These are phyloP conservation scores for Noctua fimbriata DNA, from an alignment of 2,888 invertebrate genomes.

Conservation along the genomic window DNA sequence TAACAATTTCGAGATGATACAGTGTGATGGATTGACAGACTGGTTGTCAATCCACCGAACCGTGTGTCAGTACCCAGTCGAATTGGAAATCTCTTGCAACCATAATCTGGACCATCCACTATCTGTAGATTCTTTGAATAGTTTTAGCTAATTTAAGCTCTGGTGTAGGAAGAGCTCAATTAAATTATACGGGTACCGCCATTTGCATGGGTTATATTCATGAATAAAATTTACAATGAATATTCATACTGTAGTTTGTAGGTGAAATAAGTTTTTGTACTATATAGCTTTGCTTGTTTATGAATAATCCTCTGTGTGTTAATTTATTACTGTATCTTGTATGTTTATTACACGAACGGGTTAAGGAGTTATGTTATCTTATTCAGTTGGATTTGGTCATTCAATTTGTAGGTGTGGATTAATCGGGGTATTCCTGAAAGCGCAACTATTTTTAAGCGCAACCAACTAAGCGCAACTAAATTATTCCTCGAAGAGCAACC, in stretches of 20 bases:
- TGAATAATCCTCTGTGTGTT: conserved; percentile 50
- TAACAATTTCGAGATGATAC: too few species aligned
- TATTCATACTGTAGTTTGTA: conserved; percentile 64
- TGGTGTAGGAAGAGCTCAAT: conserved; percentile 66
- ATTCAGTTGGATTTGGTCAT: not conserved
- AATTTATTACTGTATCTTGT: conserved; percentile 48
- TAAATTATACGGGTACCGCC: conserved; percentile 66
- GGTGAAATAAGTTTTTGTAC: conserved; percentile 58
- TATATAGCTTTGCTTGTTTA: conserved; percentile 48
- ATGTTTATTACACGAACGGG: conserved; percentile 34
- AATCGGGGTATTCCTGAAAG: too few species aligned
- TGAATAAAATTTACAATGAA: conserved; percentile 64
- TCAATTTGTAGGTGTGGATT: conserved; percentile 11
- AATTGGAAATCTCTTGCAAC: conserved; percentile 28
- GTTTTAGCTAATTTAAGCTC: conserved; percentile 72
- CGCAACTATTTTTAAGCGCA: too few species aligned
- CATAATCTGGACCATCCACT: conserved; percentile 45
- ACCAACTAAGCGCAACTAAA: too few species aligned
- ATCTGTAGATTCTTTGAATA: conserved; percentile 72
- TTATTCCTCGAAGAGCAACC: too few species aligned
- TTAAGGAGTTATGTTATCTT: conserved; percentile 7
- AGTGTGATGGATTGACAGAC: not conserved
- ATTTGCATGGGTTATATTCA: conserved; percentile 67
- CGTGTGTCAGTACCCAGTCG: conserved; percentile 32
- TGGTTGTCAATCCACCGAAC: not conserved